Percentiles rank a stretch among this genome's conserved stretches.
Conservation (phyloP, 2,797 vertebrate species). For the Sebastes cheni region DNA sequence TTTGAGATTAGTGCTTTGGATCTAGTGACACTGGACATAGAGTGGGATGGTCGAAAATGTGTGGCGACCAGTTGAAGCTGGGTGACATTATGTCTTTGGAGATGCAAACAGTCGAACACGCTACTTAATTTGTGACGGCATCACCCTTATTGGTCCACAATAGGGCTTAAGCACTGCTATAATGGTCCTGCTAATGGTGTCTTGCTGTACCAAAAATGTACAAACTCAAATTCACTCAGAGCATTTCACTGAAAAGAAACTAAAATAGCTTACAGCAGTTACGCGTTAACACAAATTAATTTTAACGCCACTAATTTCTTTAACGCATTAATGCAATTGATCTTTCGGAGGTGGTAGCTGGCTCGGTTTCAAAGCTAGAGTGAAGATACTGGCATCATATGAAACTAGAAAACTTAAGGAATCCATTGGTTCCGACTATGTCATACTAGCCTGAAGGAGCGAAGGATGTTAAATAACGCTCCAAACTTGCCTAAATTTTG, state of each 20-base stretch:
- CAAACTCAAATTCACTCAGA: too few relatives aligned
- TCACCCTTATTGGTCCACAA: background rate
- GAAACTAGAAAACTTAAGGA: too few relatives aligned
- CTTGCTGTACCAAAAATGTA: background rate
- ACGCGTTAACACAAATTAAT: too few relatives aligned
- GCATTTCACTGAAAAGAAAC: too few relatives aligned
- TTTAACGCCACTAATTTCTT: background rate
- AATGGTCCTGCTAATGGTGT: background rate
- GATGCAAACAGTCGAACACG: background rate
- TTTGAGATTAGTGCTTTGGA: background rate
- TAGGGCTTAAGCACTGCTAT: background rate
- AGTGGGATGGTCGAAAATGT: background rate
- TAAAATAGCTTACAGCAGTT: too few relatives aligned
- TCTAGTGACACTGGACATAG: background rate
- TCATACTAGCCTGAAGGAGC: too few relatives aligned
- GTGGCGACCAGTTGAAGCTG: background rate
- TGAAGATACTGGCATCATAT: too few relatives aligned
- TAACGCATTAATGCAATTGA: background rate
- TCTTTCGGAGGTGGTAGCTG: background rate
- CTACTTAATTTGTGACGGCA: background rate
- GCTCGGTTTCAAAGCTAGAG: background rate
- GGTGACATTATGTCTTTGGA: background rate
- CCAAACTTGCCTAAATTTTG: too few relatives aligned
- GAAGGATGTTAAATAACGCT: too few relatives aligned
- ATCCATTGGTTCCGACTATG: rapidly evolving